phyloP scores from a whole-genome alignment of 2,888 invertebrate species.

The Scaptomyza parva region DNA sequence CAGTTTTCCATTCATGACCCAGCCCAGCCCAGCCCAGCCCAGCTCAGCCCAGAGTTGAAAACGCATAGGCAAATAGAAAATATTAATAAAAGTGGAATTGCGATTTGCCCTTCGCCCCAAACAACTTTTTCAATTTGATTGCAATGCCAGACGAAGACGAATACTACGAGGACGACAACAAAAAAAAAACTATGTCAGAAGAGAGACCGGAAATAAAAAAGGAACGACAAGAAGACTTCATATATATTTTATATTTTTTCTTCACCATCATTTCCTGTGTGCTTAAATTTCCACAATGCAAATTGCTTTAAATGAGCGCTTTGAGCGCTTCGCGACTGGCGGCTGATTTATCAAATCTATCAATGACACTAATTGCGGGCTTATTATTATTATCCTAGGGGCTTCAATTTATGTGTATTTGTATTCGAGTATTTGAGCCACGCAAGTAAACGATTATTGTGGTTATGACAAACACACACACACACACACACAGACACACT shows the following conservation, averaged over 20 bases:
- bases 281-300: slow-evolving; percentile 44
- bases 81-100: slow-evolving; percentile 76
- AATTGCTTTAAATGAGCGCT: slow-evolving; percentile 39
- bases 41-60: slow-evolving; percentile 29
- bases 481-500: background rate
- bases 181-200: slow-evolving; percentile 2
- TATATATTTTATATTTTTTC: background rate
- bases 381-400: slow-evolving; percentile 55
- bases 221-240: slow-evolving; percentile 22
- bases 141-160: slow-evolving; percentile 22
- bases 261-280: slow-evolving; percentile 21
- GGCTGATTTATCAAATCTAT: slow-evolving; percentile 54
- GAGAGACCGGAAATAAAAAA: slow-evolving; percentile 23
- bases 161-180: background rate
- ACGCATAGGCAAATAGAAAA: slow-evolving; percentile 75
- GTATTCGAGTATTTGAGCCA: slow-evolving; percentile 30
- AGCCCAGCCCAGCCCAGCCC: too few relatives aligned
- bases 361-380: slow-evolving; percentile 73
- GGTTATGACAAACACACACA: slow-evolving; percentile 28
- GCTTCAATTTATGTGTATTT: background rate
- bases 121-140: slow-evolving; percentile 62
- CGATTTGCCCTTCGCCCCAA: slow-evolving; percentile 65
- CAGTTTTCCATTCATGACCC: slow-evolving; percentile 61
- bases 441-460: slow-evolving; percentile 70
- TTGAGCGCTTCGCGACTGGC: slow-evolving; percentile 9